Base-by-base conservation (phyloP, 2,113 vertebrate genomes). In the Hylia prasina region DNA sequence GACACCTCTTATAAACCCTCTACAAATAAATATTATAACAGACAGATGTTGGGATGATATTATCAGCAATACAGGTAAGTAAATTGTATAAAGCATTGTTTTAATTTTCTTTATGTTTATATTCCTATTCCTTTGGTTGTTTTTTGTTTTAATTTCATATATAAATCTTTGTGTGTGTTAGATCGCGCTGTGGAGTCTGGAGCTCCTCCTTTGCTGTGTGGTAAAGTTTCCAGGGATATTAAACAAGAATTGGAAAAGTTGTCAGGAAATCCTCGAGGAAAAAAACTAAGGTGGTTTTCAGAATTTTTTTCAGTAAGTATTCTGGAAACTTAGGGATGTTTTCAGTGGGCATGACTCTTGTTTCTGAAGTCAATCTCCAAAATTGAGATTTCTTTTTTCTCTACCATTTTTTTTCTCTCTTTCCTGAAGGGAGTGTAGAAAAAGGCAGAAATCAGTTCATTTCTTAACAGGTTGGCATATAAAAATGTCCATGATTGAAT, bases 211-310 rank as follows among this genome's bases (percentile, higher is more conserved):
- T 98, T 99, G 51, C 97, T 99, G 42, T 99, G 99, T 84, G 99
- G 99, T 28, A 99, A 99, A 97, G 98, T 98, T 35, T 99, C 99
- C 82, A 97, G 98, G 91, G 99, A 99, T 89, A 98, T 99, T 93
- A 99, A 99, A 85, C 99, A 99, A 95, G 99, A 99, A 92, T 83
- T 99, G 95, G 99, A 99, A 96, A 99, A 99, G 87, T 87, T 98
- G 30, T 95, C 96, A 15, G 96, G 96, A 39, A 98, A 98, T 81
- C 82, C 96, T 72, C 97, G 37, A 63, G 93, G 94, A 25, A 99
- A 99, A 97, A 99, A 99, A 85, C 98, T 99, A 24, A 98, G 98
- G 39, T 99, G 99, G 99, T 99, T 99, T 98, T 99, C 99, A 23
- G 99, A 99, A 85, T 99, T 98, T 95, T 98, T 99, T 82, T 99